Percentiles rank a stretch among this genome's conserved stretches.
Evolutionary conservation across 2,113 vertebrate species (phyloP).

Genomic region (Dromaius novaehollandiae): DNA sequence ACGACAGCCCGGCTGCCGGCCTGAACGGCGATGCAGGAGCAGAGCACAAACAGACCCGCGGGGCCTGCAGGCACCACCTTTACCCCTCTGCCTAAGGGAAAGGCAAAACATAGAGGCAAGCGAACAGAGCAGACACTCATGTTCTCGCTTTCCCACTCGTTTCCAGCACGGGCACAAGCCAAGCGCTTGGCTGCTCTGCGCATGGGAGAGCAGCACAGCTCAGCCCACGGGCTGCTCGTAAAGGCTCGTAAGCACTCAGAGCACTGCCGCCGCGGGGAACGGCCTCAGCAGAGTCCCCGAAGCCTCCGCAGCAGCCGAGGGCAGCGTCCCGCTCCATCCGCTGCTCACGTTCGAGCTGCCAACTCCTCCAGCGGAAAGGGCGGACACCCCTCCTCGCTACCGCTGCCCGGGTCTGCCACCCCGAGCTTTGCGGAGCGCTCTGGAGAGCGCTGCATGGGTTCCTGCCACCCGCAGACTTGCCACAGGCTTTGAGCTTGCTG

Average conservation of each 20-base stretch:
- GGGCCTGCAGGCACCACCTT: neutral
- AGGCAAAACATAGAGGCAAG: neutral
- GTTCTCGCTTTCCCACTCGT: neutral
- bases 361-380: neutral
- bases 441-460: neutral
- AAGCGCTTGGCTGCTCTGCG: neutral
- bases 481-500: neutral
- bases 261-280: fast-evolving
- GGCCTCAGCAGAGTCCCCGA: neutral
- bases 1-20: no score
- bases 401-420: neutral
- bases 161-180: neutral
- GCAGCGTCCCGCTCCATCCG: neutral
- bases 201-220: neutral
- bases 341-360: neutral
- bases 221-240: fast-evolving
- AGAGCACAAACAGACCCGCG: neutral
- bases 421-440: neutral
- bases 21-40: neutral
- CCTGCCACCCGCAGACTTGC: neutral
- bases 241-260: neutral
- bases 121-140: no score
- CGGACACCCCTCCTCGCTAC: neutral
- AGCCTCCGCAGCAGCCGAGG: fast-evolving
- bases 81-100: neutral